Evolutionary conservation across 2,888 invertebrate genomes (phyloP), one percentile per base, ranked within the genome.

Genomic region (Micropterix aruncella): DNA sequence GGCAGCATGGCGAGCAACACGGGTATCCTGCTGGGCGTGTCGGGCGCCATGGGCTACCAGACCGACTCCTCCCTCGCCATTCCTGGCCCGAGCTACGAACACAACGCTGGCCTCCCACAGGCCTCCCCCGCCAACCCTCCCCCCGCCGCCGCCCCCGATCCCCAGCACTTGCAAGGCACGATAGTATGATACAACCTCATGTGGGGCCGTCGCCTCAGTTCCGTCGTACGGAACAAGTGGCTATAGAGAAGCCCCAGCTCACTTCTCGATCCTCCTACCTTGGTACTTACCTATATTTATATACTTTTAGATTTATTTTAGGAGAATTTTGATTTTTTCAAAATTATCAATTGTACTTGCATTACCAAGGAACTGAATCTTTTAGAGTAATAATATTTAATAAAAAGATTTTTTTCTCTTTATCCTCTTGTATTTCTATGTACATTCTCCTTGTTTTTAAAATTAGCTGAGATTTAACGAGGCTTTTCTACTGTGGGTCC

Each of bases 171-270:
- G 49, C 89, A 89, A 66, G 90, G 90, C 53, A 91, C 90, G 60
- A 88, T 91, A 67, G 90, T 91, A 87, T 91, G 88, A 90, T 89
- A 89, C 77, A 82, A 88, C 79, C 83, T 87, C 50, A 87, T 88
- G 87, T 87, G 88, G 87, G 86, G 88, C 77, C 84, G 86, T 67
- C 79, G 87, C 73, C 74, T 83, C 66, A 80, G 84, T 73, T 82
- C 84, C 65, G 79, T 82, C 53, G 67, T 77, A 56, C 77, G 81
- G 62, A 84, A 80, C 60, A 80, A 77, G 63, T 79, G 81, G 79
- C 75, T 75, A 60, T 82, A 77, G 52, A 14, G 5, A 12, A 9
- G 4, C 14, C 5, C 5, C 4, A 9, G 5, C 14, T 15, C n/a
- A 5, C 12, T 14, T 9, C 38, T 38, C 14, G 38, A 15, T 4